Evolutionary conservation across 2,888 invertebrate species (phyloP).

Genomic region (Eilema sororculum): DNA sequence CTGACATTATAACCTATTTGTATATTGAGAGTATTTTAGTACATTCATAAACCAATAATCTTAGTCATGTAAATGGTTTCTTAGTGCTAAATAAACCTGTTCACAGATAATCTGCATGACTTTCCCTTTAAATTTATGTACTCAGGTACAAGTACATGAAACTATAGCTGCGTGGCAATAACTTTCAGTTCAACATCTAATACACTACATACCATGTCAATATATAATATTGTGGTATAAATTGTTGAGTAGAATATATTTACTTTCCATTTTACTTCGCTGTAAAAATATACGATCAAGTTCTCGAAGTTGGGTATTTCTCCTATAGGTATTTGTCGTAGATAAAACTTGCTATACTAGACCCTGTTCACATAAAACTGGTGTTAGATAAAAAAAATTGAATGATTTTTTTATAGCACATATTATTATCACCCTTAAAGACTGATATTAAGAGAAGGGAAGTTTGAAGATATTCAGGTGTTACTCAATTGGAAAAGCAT

Average conservation of each 20-base stretch:
- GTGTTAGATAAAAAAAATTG: not conserved
- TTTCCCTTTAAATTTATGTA: constrained; percentile 16
- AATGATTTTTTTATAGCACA: too few relatives aligned
- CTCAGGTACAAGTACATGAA: not conserved
- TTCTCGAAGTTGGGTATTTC: constrained; percentile 30
- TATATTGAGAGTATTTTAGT: not conserved
- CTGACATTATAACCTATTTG: constrained; percentile 4
- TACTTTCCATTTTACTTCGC: constrained; percentile 37
- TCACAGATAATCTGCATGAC: constrained; percentile 11
- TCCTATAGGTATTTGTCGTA: constrained; percentile 31
- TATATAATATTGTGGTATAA: not conserved
- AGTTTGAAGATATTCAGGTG: too few relatives aligned
- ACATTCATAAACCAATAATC: not conserved
- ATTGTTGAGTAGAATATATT: not conserved
- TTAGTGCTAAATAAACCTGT: constrained; percentile 13
- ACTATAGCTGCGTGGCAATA: not conserved
- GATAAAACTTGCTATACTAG: constrained; percentile 40
- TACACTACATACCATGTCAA: not conserved
- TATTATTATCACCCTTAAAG: too few relatives aligned
- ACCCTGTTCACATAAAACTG: constrained; percentile 24
- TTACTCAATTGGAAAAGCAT: too few relatives aligned
- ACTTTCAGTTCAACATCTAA: constrained; percentile 11
- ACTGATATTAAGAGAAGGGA: too few relatives aligned
- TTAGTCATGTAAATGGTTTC: not conserved
- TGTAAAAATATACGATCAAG: constrained; percentile 24